Percentiles rank a stretch among this genome's conserved stretches.
phyloP scores from a whole-genome alignment of 1,140 invertebrate genomes.

The Campodea augens region DNA sequence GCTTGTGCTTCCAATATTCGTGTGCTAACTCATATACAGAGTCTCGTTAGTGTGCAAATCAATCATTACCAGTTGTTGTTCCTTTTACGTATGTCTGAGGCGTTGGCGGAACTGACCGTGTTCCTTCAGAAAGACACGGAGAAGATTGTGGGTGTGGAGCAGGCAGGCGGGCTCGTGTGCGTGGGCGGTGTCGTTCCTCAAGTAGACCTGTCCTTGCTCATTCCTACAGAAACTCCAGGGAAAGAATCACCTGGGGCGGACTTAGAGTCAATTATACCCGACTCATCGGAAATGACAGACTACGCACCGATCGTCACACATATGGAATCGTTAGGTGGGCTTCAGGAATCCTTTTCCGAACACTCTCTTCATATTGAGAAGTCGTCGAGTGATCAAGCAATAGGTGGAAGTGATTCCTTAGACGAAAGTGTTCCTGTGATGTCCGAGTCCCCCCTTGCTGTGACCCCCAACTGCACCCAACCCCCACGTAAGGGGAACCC shows the following conservation, averaged over 20 bases:
- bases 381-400: no score
- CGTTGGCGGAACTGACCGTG: slow-evolving; percentile 54
- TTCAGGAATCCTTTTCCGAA: no score
- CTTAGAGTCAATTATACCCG: slow-evolving; percentile 56
- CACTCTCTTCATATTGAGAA: no score
- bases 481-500: neutral
- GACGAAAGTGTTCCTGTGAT: no score
- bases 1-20: slow-evolving; percentile 25
- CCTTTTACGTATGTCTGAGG: slow-evolving; percentile 59
- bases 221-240: slow-evolving; percentile 56
- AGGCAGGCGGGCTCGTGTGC: slow-evolving; percentile 5
- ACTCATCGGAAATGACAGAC: slow-evolving; percentile 61
- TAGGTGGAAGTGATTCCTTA: no score
- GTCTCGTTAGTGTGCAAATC: slow-evolving; percentile 61
- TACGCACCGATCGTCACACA: no score
- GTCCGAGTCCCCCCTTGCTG: neutral
- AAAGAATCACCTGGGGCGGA: slow-evolving; percentile 56
- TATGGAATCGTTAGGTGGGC: no score
- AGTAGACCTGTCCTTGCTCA: slow-evolving; percentile 65
- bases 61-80: slow-evolving; percentile 89
- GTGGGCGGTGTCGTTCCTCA: slow-evolving; percentile 22
- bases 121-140: slow-evolving; percentile 61
- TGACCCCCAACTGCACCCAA: neutral
- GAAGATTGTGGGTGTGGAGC: slow-evolving; percentile 30
- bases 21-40: slow-evolving; percentile 49